phyloP scores from a whole-genome alignment of 1,140 invertebrate species.

The Sitophilus oryzae region DNA sequence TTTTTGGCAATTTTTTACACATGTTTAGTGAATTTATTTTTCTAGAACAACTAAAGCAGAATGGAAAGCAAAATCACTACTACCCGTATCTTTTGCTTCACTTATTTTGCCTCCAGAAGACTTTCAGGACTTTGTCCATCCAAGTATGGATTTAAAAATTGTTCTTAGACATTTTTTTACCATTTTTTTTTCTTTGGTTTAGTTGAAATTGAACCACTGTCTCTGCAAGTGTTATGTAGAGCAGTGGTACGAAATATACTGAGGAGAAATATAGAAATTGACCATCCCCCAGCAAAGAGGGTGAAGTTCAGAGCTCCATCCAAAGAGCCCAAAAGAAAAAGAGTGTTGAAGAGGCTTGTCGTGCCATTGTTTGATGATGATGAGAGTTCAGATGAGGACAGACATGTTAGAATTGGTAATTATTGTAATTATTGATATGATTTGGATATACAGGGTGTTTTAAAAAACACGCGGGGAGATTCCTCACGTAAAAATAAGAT shows the following conservation, averaged over 20 bases:
- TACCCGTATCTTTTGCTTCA: slow-evolving; percentile 77
- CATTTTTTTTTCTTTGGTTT: slow-evolving; percentile 43
- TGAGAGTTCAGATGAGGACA: slow-evolving; percentile 30
- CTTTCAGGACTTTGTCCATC: slow-evolving; percentile 48
- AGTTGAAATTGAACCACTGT: slow-evolving; percentile 54
- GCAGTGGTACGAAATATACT: slow-evolving; percentile 52
- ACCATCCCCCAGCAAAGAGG: slow-evolving; percentile 47
- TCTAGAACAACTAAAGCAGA: slow-evolving; percentile 50
- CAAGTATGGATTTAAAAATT: slow-evolving; percentile 53
- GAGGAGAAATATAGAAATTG: slow-evolving; percentile 49
- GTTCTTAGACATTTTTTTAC: too few relatives aligned
- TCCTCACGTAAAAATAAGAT: too few relatives aligned
- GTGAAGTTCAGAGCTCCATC: slow-evolving; percentile 6
- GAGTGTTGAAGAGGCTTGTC: slow-evolving; percentile 24
- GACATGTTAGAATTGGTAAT: slow-evolving; percentile 12
- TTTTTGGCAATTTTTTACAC: too few relatives aligned
- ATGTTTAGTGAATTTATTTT: too few relatives aligned
- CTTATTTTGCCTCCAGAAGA: slow-evolving; percentile 53
- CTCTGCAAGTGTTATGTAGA: slow-evolving; percentile 57
- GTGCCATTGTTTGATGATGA: slow-evolving; percentile 25
- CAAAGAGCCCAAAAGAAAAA: slow-evolving; percentile 26
- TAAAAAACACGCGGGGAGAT: too few relatives aligned
- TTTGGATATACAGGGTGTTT: too few relatives aligned
- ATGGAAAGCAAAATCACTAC: slow-evolving; percentile 58
- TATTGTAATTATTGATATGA: too few relatives aligned